These are phyloP conservation scores for Theocolax elegans DNA, from an alignment of 1,140 invertebrate genomes.

Conservation along the genomic window DNA sequence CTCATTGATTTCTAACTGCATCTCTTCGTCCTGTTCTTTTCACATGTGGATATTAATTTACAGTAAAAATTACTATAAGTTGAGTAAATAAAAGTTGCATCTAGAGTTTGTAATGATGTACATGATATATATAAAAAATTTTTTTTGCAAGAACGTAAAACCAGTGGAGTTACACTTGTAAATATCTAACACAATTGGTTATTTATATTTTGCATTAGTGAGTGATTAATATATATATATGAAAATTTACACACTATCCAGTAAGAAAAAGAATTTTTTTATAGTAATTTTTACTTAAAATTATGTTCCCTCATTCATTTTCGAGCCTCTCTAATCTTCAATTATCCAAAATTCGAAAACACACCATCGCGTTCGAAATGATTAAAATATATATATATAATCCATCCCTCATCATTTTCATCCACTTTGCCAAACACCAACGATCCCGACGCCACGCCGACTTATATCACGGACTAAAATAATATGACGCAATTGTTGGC, in stretches of 20 bases:
- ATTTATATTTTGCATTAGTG: too few relatives aligned
- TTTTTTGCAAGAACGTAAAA: too few relatives aligned
- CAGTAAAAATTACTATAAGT: constrained; percentile 37
- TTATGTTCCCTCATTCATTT: constrained; percentile 21
- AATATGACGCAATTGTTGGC: constrained; percentile 28
- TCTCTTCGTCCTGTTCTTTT: constrained; percentile 41
- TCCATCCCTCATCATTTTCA: constrained; percentile 39
- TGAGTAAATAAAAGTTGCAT: too few relatives aligned
- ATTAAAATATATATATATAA: constrained; percentile 28
- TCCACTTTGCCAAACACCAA: constrained; percentile 60
- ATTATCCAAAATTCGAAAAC: not conserved
- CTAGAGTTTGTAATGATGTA: not conserved
- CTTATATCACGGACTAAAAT: constrained; percentile 53
- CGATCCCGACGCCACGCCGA: constrained; percentile 66
- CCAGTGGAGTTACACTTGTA: too few relatives aligned
- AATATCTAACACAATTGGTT: too few relatives aligned
- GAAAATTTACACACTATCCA: too few relatives aligned
- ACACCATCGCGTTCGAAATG: too few relatives aligned
- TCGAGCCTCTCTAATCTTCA: not conserved
- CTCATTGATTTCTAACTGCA: constrained; percentile 40
- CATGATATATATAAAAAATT: too few relatives aligned
- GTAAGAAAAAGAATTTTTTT: constrained; percentile 18
- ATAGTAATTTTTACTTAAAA: constrained; percentile 40
- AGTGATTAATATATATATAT: too few relatives aligned
- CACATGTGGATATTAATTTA: constrained; percentile 19